Conservation (phyloP, 2,113 vertebrate species). For the Meleagris gallopavo region DNA sequence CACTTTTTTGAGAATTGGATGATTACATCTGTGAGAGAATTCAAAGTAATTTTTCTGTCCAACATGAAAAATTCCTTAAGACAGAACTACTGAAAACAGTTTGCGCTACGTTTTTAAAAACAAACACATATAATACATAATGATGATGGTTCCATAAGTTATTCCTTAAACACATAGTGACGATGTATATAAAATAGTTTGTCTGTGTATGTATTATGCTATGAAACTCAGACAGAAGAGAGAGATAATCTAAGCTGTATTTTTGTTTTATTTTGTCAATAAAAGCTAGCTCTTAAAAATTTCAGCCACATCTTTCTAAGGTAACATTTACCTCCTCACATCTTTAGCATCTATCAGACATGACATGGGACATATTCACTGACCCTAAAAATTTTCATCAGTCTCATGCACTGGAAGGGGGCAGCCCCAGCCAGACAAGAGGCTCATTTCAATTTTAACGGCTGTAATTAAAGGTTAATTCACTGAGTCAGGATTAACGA, state of each 20-base stretch:
- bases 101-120: background rate
- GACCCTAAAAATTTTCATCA: conserved; percentile 93
- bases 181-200: background rate
- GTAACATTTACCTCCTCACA: conserved; percentile 91
- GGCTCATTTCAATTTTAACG: conserved; percentile 93
- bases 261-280: conserved; percentile 73
- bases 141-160: background rate
- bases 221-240: background rate
- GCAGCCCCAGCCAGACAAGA: conserved; percentile 83
- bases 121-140: background rate
- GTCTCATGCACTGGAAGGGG: conserved; percentile 82
- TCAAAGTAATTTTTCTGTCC: background rate
- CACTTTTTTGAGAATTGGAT: background rate
- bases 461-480: conserved; percentile 99
- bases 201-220: background rate
- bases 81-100: background rate
- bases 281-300: conserved; percentile 77
- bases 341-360: conserved; percentile 89
- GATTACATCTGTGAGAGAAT: background rate
- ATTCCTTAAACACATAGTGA: background rate
- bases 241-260: background rate
- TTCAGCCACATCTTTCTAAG: conserved; percentile 84
- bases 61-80: background rate
- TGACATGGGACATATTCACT: conserved; percentile 91
- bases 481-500: conserved; percentile 96